phyloP scores from a whole-genome alignment of 1,140 invertebrate species.

The Pseudomyrmex sp. region DNA sequence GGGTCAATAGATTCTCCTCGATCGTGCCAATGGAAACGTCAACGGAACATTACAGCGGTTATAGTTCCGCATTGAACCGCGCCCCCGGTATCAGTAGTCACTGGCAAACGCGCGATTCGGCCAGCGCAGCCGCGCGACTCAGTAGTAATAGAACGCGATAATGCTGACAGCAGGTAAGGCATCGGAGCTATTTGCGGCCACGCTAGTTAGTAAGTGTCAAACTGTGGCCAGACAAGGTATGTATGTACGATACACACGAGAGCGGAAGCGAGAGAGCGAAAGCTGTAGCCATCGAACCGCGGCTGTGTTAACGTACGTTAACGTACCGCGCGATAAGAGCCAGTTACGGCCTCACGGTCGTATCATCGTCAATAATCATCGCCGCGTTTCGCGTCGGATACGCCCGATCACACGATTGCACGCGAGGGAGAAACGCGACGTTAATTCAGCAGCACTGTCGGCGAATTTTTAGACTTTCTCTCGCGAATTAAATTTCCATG shows the following conservation, averaged over 20 bases:
- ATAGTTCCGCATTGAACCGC: conserved; percentile 32
- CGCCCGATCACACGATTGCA: background rate
- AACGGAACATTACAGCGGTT: conserved; percentile 51
- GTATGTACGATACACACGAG: background rate
- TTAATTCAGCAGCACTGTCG: no score
- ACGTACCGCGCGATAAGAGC: conserved; percentile 39
- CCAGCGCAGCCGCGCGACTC: background rate
- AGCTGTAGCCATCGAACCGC: conserved; percentile 2
- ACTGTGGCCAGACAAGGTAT: conserved; percentile 11
- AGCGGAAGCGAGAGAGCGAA: background rate
- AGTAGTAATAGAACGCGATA: conserved; percentile 52
- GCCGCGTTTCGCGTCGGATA: conserved; percentile 42
- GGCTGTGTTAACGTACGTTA: conserved; percentile 52
- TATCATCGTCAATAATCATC: conserved; percentile 49
- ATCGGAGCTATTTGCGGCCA: conserved; percentile 16
- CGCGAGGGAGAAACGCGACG: conserved; percentile 7
- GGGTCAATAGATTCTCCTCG: conserved; percentile 39
- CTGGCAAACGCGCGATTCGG: conserved; percentile 15
- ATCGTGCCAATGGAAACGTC: conserved; percentile 54
- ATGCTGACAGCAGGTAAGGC: conserved; percentile 56
- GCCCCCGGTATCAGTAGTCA: conserved; percentile 40
- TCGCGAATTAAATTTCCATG: background rate
- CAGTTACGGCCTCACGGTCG: conserved; percentile 37
- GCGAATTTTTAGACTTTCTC: conserved; percentile 18
- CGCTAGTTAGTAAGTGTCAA: conserved; percentile 41